Evolutionary conservation across 2,888 invertebrate genomes (phyloP).

Genomic region (Pseudeuparius sepicola): DNA sequence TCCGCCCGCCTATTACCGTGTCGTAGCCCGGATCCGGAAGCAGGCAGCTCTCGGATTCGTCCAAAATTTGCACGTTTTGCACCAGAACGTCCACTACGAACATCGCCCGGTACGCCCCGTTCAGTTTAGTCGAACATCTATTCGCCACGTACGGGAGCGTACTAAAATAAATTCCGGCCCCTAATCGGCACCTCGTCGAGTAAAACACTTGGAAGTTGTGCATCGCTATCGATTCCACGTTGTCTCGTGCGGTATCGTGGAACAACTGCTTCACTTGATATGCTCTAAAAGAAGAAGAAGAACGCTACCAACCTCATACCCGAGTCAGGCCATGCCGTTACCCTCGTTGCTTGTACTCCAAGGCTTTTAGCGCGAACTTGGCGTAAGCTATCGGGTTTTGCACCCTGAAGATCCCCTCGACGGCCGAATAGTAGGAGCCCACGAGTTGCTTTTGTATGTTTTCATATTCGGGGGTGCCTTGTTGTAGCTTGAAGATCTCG

Average conservation of each 20-base stretch:
- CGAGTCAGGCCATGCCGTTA: no score
- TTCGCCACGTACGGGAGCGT: constrained; percentile 26
- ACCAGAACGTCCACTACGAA: constrained; percentile 32
- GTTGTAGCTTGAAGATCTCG: no score
- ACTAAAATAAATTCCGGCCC: constrained; percentile 34
- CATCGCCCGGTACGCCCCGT: constrained; percentile 28
- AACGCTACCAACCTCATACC: no score
- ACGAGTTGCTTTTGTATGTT: no score
- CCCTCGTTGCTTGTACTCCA: constrained; percentile 26
- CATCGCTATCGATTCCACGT: constrained; percentile 27
- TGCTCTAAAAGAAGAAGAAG: no score
- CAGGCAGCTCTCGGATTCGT: constrained; percentile 17
- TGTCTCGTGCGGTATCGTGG: constrained; percentile 28
- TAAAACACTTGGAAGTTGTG: no score
- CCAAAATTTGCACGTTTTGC: constrained; percentile 21
- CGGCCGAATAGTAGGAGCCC: constrained; percentile 13
- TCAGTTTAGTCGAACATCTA: constrained; percentile 24
- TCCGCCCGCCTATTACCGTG: constrained; percentile 30
- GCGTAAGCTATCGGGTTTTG: constrained; percentile 29
- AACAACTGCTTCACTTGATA: constrained; percentile 20
- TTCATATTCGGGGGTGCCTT: no score
- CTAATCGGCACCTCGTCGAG: no score
- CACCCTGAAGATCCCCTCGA: constrained; percentile 23
- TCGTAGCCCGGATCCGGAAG: constrained; percentile 29
- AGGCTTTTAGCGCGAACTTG: constrained; percentile 26